phyloP scores from a whole-genome alignment of 2,888 invertebrate genomes.

The Papilio gigon region DNA sequence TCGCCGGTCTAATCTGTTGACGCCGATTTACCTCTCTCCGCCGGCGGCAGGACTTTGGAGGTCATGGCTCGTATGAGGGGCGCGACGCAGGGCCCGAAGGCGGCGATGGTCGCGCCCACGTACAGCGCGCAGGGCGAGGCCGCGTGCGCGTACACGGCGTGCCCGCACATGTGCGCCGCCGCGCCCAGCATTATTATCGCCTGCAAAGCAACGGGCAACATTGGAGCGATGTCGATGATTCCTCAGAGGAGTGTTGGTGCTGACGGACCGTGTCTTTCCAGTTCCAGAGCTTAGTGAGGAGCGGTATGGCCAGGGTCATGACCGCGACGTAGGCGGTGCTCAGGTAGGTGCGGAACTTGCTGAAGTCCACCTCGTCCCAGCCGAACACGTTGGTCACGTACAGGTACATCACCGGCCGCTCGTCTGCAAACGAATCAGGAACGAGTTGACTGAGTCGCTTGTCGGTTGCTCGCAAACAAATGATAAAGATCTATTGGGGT shows the following conservation, averaged over 20 bases:
- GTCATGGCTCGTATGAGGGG: conserved; percentile 91
- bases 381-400: conserved; percentile 88
- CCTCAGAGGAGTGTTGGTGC: no score
- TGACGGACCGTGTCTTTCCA: conserved; percentile 88
- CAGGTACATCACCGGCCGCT: conserved; percentile 88
- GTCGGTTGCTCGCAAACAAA: no score
- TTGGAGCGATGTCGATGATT: no score
- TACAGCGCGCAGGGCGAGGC: conserved; percentile 83
- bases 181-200: conserved; percentile 88
- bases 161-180: conserved; percentile 85
- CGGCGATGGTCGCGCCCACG: conserved; percentile 87
- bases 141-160: conserved; percentile 86
- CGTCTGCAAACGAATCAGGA: conserved; percentile 88
- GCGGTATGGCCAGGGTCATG: conserved; percentile 86
- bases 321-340: conserved; percentile 87
- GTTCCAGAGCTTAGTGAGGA: conserved; percentile 85
- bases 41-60: conserved; percentile 87
- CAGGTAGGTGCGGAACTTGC: conserved; percentile 88
- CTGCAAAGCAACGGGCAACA: no score
- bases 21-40: conserved; percentile 87
- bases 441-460: no score
- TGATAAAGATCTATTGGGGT: no score
- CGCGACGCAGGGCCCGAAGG: conserved; percentile 90
- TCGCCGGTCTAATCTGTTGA: no score
- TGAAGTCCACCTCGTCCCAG: conserved; percentile 87